Base-by-base conservation (phyloP, 1,140 invertebrate species). In the Trichoplusia ni region DNA sequence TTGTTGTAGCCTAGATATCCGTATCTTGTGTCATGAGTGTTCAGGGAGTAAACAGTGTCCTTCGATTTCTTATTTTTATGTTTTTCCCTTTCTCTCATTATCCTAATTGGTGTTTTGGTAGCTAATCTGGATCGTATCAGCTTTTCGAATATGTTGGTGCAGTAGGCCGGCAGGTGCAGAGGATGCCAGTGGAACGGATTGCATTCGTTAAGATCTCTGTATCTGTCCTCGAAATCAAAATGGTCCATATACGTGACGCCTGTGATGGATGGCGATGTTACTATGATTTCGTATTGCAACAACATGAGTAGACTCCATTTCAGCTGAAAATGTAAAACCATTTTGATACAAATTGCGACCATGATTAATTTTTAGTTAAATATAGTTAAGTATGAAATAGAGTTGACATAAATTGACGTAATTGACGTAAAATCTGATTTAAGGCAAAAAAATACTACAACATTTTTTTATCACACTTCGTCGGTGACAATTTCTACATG, bases 191-290 rank as follows among this genome's bases (percentile, higher is more conserved):
- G 74, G 21, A 82, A 71, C 8, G 86, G 86, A 37, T 89, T 77
- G 46, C 86, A 89, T 68, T 89, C 81, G 40, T 84, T 70, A 8
- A 79, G 53, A 54, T 84, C 62, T 27, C 75, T 74, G 59, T 84
- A 89, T 7, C 82, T 71, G 38, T 82, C 59, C 62, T 82, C 81
- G 29, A 84, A 84, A 63, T 86, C 82, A 37, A 84, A 87, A 46
- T 88, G 11, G 37, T 88, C 86, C 75, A 73, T 83, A 54, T 88
- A 89, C 7, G 86, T 86, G 23, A 87, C 73, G 16, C 86, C 86
- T 0, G 76, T 56, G 7, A 89, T 84, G 1, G 85, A 89, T 46
- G 65, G 53, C n/a, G n/a, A 33, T n/a, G 64, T 44, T 54, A 47
- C 51, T 42, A 66, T 33, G 9, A 62, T 21, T 37, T 56, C 31